Percentiles rank a stretch among this genome's conserved stretches.
These are phyloP conservation scores for Eulithis prunata DNA, from an alignment of 2,888 invertebrate genomes.

Conservation along the genomic window DNA sequence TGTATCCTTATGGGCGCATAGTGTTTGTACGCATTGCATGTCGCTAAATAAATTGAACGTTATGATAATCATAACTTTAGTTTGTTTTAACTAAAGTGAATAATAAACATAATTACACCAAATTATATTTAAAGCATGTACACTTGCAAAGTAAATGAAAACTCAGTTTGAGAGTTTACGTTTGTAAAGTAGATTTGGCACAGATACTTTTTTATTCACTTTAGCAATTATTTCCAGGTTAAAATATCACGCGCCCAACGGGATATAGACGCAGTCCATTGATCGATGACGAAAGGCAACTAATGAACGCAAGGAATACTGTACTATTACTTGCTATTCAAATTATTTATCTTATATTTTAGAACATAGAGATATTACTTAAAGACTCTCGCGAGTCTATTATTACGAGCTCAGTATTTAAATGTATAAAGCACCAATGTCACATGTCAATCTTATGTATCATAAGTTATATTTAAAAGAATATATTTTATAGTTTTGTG, in stretches of 20 bases:
- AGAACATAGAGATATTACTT: constrained; percentile 17
- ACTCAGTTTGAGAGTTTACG: constrained; percentile 1
- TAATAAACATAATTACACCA: constrained; percentile 21
- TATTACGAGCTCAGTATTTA: constrained; percentile 37
- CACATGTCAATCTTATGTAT: constrained; percentile 58
- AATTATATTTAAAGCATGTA: constrained; percentile 25
- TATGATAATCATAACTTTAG: constrained; percentile 23
- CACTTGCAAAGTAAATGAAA: constrained; percentile 17
- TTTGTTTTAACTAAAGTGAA: constrained; percentile 29
- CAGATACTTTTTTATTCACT: constrained; percentile 33
- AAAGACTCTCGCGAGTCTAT: constrained; percentile 14
- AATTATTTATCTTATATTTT: constrained; percentile 10
- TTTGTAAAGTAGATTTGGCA: constrained; percentile 13
- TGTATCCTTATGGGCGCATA: constrained; percentile 8
- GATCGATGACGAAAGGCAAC: constrained; percentile 43
- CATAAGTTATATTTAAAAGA: constrained; percentile 60
- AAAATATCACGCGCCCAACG: constrained; percentile 98
- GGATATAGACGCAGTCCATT: constrained; percentile 92
- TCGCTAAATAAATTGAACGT: constrained; percentile 23
- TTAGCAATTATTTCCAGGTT: constrained; percentile 75
- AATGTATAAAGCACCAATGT: constrained; percentile 42
- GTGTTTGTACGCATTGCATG: constrained; percentile 19
- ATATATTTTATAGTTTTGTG: constrained; percentile 64
- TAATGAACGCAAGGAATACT: constrained; percentile 26
- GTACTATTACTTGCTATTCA: constrained; percentile 24